Conservation (phyloP, 2,888 invertebrate species). For the Cryptocheilus praepositus region DNA sequence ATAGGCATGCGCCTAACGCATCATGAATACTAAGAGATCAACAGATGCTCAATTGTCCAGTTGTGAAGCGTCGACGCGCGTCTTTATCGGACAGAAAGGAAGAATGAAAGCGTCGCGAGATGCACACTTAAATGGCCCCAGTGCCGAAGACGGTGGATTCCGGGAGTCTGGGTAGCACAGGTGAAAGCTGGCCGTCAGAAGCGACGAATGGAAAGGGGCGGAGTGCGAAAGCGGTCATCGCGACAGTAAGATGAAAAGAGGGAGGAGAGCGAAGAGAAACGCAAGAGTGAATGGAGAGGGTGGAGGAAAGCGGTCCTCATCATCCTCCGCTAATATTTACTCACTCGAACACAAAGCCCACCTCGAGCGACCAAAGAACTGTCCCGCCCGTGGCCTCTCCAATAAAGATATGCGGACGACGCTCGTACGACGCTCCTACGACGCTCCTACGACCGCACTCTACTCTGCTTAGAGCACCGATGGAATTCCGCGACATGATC, state of each 20-base stretch:
- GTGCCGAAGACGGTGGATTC: conserved; percentile 27
- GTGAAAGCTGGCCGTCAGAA: conserved; percentile 39
- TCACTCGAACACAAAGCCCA: conserved; percentile 62
- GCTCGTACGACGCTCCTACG: conserved; percentile 10
- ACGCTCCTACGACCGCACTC: conserved; percentile 26
- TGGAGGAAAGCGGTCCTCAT: conserved; percentile 59
- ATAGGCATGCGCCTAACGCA: too few species aligned
- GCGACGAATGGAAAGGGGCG: conserved; percentile 22
- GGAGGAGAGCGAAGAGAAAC: conserved; percentile 45
- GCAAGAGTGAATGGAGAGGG: conserved; percentile 32
- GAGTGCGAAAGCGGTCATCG: conserved; percentile 32
- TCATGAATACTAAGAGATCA: too few species aligned
- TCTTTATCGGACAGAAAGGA: background rate
- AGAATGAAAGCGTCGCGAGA: conserved; percentile 13
- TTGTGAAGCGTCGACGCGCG: too few species aligned
- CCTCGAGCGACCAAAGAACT: conserved; percentile 48
- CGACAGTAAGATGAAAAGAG: conserved; percentile 48
- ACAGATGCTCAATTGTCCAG: too few species aligned
- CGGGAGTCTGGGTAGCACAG: conserved; percentile 24
- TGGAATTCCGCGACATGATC: conserved; percentile 21
- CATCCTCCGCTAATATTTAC: conserved; percentile 73
- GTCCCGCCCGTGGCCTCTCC: conserved; percentile 28
- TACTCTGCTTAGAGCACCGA: conserved; percentile 28
- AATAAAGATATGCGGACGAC: conserved; percentile 61
- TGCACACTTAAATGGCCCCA: conserved; percentile 38